Evolutionary conservation across 2,888 invertebrate genomes (phyloP).

Genomic region (Philopedon plagiatum): DNA sequence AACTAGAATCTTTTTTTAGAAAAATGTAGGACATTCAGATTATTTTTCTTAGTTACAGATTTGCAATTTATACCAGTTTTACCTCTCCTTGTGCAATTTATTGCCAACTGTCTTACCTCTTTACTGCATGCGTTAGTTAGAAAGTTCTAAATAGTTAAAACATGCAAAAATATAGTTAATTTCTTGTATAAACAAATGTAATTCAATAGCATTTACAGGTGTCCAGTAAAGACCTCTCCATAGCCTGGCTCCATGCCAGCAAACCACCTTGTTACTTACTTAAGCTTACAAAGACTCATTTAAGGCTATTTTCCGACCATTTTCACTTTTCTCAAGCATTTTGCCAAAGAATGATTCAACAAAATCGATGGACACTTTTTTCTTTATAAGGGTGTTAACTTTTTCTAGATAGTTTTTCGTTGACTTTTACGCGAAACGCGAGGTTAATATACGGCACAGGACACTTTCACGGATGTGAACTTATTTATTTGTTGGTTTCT

Average conservation of each 20-base stretch:
- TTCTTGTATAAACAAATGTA: conserved; percentile 39
- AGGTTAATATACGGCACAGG: conserved; percentile 52
- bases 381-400: conserved; percentile 62
- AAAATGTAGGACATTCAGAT: background rate
- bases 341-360: conserved; percentile 52
- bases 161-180: conserved; percentile 25
- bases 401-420: conserved; percentile 28
- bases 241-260: conserved; percentile 64
- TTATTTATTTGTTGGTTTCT: conserved; percentile 57
- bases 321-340: conserved; percentile 49
- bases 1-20: background rate
- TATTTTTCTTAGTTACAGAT: too few species aligned
- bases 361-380: conserved; percentile 61
- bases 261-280: conserved; percentile 67
- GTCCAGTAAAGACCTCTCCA: conserved; percentile 49
- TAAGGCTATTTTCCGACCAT: conserved; percentile 60
- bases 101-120: background rate
- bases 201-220: conserved; percentile 46
- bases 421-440: conserved; percentile 48
- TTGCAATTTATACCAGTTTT: too few species aligned
- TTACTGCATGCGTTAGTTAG: background rate
- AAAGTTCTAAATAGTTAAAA: background rate
- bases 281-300: conserved; percentile 62
- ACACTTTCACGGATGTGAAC: conserved; percentile 57
- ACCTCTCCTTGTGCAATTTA: background rate